Evolutionary conservation across 2,797 vertebrate species (phyloP).

Genomic region (Microchirus variegatus): DNA sequence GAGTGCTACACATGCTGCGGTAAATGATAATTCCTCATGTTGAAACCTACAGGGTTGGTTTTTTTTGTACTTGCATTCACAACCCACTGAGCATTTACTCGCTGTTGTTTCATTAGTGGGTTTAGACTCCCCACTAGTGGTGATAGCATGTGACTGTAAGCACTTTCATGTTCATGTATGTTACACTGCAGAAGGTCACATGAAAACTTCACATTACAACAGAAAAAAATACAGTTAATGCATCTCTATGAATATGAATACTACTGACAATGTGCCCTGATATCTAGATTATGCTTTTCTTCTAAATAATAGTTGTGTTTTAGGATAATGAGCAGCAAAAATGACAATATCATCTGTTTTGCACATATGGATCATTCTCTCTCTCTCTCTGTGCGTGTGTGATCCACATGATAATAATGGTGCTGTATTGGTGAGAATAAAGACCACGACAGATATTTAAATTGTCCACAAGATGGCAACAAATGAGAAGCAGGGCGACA

Average conservation of each 20-base stretch:
- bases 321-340: no score
- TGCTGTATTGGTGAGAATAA: constrained; percentile 7
- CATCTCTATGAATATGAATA: no score
- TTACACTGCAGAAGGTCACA: background rate
- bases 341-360: no score
- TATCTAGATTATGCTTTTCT: no score
- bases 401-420: no score
- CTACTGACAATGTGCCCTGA: no score
- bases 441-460: constrained; percentile 35
- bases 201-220: background rate
- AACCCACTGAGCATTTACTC: background rate
- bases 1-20: background rate
- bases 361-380: no score
- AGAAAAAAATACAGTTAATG: background rate
- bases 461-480: constrained; percentile 74
- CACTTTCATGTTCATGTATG: background rate
- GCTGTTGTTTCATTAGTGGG: constrained; percentile 16
- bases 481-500: constrained; percentile 37
- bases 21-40: background rate
- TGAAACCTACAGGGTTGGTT: background rate
- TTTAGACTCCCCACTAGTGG: constrained; percentile 55
- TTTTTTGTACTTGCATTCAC: background rate
- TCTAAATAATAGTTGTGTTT: no score
- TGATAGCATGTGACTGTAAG: constrained; percentile 24
- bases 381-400: no score